Percentiles rank a stretch among this genome's conserved stretches.
Conservation (phyloP, 2,113 vertebrate species). For the Falco punctatus region DNA sequence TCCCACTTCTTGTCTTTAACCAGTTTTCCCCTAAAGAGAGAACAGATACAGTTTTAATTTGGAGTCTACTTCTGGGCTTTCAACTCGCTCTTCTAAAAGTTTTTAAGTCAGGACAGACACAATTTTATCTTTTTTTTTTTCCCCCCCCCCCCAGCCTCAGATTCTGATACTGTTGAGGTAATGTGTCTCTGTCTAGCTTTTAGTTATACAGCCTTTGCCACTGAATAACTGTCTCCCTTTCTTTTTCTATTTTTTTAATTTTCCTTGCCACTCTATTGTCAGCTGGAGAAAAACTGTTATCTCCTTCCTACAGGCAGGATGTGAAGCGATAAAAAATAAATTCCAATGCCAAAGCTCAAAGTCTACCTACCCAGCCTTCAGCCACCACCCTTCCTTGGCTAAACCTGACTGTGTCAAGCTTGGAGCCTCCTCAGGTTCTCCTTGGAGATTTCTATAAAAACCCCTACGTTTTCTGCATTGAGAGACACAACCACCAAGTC, state of each 20-base stretch:
- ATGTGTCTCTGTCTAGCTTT: not conserved
- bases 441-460: not conserved
- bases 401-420: not conserved
- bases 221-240: not conserved
- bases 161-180: not conserved
- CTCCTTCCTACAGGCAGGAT: not conserved
- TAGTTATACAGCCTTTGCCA: not conserved
- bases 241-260: not conserved
- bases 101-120: constrained; percentile 1
- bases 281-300: constrained; percentile 16
- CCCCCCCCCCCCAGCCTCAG: not conserved
- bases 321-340: not conserved
- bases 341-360: constrained; percentile 8
- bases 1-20: not conserved
- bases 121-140: not conserved
- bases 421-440: not conserved
- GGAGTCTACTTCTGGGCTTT: not conserved
- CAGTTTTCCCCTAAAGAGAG: not conserved
- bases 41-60: not conserved
- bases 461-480: not conserved
- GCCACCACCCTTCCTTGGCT: not conserved
- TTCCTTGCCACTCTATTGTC: not conserved
- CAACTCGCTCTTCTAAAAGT: not conserved
- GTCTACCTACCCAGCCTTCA: not conserved
- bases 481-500: not conserved